phyloP scores from a whole-genome alignment of 2,113 vertebrate species.

The Erythrolamprus reginae region DNA sequence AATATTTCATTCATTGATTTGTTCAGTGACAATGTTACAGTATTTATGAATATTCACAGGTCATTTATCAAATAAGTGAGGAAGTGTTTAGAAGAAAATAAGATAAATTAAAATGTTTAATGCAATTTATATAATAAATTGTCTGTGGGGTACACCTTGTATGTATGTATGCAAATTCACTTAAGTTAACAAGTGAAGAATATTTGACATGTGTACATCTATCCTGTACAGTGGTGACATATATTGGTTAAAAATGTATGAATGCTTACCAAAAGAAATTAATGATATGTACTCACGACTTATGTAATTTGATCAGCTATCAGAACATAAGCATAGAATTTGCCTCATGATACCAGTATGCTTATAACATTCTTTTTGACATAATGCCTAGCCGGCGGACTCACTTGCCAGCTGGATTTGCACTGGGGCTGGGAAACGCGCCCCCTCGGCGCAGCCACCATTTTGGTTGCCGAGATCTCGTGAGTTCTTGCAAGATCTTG shows the following conservation, averaged over 20 bases:
- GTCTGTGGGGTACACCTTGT: not conserved
- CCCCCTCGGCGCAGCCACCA: too few species aligned
- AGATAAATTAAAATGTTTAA: not conserved
- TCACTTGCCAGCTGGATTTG: too few species aligned
- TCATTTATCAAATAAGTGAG: not conserved
- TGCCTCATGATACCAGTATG: not conserved
- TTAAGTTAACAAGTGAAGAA: constrained; percentile 1
- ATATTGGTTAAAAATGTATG: not conserved
- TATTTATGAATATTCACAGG: not conserved
- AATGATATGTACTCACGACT: not conserved
- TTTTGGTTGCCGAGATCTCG: too few species aligned
- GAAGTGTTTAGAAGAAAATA: not conserved
- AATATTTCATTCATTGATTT: not conserved
- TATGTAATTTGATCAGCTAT: not conserved
- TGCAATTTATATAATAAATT: not conserved
- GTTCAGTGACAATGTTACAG: not conserved
- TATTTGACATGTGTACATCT: not conserved
- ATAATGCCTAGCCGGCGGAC: too few species aligned
- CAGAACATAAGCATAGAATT: not conserved
- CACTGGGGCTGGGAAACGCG: too few species aligned
- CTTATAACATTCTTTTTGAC: not conserved
- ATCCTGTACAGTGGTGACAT: not conserved
- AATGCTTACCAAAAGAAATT: not conserved
- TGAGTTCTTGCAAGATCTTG: too few species aligned
- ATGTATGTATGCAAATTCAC: not conserved